Conservation (phyloP, 2,797 vertebrate genomes). For the Falco novaeseelandiae region DNA sequence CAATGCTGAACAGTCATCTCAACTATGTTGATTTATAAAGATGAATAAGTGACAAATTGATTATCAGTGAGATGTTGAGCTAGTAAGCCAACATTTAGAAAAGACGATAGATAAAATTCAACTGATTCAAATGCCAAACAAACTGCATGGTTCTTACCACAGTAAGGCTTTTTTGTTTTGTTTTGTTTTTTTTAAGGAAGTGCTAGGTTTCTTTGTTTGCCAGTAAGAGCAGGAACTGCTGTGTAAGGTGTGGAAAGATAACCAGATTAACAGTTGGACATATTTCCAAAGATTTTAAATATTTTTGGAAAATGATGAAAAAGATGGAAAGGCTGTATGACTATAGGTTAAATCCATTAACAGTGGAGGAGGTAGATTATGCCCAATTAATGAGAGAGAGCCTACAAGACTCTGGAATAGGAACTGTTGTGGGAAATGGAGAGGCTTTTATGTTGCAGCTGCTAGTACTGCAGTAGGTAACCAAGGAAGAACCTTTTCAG, state of each 20-base stretch:
- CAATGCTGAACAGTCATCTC: not conserved
- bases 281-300: not conserved
- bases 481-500: not conserved
- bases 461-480: not conserved
- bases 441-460: not conserved
- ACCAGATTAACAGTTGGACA: not conserved
- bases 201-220: not conserved
- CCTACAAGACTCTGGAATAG: not conserved
- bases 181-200: not conserved
- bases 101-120: not conserved
- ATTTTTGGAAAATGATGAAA: not conserved
- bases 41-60: not conserved
- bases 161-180: not conserved
- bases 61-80: not conserved
- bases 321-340: not conserved
- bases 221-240: not conserved
- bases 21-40: not conserved
- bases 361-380: not conserved
- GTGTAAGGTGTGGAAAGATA: not conserved
- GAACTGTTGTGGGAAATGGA: not conserved
- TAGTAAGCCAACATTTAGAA: not conserved
- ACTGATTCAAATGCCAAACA: not conserved
- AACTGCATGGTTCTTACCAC: not conserved
- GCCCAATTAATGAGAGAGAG: not conserved
- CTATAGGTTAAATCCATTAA: not conserved